Percentiles rank a stretch among this genome's conserved stretches.
These are phyloP conservation scores for Fissipunctia ypsillon DNA, from an alignment of 2,888 invertebrate genomes.

Conservation along the genomic window DNA sequence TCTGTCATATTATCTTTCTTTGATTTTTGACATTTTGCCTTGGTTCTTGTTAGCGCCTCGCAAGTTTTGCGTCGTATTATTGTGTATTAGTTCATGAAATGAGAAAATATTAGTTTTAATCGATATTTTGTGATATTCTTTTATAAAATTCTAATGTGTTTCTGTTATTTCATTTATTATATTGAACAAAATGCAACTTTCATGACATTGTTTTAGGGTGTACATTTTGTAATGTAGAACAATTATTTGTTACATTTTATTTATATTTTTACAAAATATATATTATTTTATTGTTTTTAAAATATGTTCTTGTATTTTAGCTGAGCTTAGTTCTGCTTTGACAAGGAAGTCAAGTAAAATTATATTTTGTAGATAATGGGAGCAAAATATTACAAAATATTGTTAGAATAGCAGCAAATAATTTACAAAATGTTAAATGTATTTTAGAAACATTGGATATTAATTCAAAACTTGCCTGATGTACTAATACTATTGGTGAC, in stretches of 20 bases:
- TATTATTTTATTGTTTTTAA: conserved; percentile 16
- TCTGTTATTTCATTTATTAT: conserved; percentile 66
- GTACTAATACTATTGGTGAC: conserved; percentile 51
- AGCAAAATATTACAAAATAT: conserved; percentile 10
- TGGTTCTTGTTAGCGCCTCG: conserved; percentile 87
- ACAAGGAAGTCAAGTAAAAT: conserved; percentile 19
- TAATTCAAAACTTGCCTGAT: conserved; percentile 44
- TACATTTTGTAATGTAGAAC: conserved; percentile 45
- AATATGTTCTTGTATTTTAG: conserved; percentile 32
- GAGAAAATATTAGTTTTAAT: conserved; percentile 54
- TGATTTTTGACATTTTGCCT: conserved; percentile 87
- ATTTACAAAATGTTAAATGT: background rate
- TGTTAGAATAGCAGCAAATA: background rate
- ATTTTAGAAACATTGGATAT: conserved; percentile 21
- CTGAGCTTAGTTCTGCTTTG: conserved; percentile 24
- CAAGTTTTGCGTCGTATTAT: conserved; percentile 89
- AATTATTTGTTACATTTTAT: conserved; percentile 21
- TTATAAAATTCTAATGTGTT: conserved; percentile 43
- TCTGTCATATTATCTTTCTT: conserved; percentile 88
- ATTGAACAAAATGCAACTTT: conserved; percentile 58
- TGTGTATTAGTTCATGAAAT: conserved; percentile 73
- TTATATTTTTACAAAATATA: conserved; percentile 1
- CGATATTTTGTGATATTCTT: conserved; percentile 40
- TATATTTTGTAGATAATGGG: background rate
- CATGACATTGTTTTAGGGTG: conserved; percentile 50